These are phyloP conservation scores for Euplexia lucipara DNA, from an alignment of 2,888 invertebrate species.

Conservation along the genomic window DNA sequence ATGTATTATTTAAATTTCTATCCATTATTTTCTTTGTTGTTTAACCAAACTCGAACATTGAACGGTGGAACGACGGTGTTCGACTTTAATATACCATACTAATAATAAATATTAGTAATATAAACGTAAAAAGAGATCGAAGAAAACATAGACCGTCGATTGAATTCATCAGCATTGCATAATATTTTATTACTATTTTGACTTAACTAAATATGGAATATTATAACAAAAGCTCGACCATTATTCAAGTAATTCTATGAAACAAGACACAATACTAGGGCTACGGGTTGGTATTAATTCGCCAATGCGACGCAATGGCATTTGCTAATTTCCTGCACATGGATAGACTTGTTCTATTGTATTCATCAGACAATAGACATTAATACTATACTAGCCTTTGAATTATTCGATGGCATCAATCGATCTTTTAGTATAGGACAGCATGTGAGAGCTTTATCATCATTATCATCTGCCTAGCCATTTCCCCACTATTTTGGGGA, in stretches of 20 bases:
- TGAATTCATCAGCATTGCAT: not conserved
- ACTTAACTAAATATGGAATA: not conserved
- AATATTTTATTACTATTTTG: not conserved
- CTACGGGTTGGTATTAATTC: conserved; percentile 17
- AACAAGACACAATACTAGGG: conserved; percentile 21
- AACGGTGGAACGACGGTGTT: too few relatives aligned
- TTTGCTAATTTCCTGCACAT: conserved; percentile 22
- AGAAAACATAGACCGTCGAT: too few relatives aligned
- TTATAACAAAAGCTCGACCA: not conserved
- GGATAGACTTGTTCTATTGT: conserved; percentile 18
- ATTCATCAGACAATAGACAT: conserved; percentile 17
- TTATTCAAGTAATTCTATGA: not conserved
- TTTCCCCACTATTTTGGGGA: too few relatives aligned
- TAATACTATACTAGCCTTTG: conserved; percentile 21
- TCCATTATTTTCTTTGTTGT: too few relatives aligned
- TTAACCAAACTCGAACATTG: too few relatives aligned
- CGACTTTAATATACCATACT: too few relatives aligned
- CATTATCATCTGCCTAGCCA: too few relatives aligned
- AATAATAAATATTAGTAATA: too few relatives aligned
- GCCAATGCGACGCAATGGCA: conserved; percentile 13
- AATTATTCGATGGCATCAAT: conserved; percentile 11
- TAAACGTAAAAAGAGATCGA: too few relatives aligned
- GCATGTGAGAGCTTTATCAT: not conserved
- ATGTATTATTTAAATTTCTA: too few relatives aligned
- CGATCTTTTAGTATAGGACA: conserved; percentile 1